Evolutionary conservation across 2,888 invertebrate species (phyloP).

Genomic region (Dynastes hyllus): DNA sequence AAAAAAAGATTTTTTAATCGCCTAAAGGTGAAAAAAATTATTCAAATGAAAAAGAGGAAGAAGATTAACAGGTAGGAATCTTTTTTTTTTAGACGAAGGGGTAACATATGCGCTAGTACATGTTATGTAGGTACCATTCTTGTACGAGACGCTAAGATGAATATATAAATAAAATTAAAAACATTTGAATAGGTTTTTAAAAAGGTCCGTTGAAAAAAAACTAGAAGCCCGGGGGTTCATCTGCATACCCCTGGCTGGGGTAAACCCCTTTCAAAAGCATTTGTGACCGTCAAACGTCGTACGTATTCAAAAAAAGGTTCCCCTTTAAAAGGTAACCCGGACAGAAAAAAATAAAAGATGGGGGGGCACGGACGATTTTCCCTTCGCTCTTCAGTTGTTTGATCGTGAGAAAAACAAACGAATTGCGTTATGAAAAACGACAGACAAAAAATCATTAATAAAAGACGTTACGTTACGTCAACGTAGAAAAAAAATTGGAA

Average conservation of each 20-base stretch:
- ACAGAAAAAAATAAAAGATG: constrained; percentile 61
- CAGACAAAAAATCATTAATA: background rate
- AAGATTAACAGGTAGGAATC: background rate
- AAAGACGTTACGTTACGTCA: constrained; percentile 1
- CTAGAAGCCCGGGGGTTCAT: constrained; percentile 57
- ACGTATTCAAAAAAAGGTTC: constrained; percentile 62
- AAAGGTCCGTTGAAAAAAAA: no score
- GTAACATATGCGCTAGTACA: no score
- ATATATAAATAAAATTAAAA: constrained; percentile 61
- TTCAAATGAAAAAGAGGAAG: constrained; percentile 4
- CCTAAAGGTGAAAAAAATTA: constrained; percentile 46
- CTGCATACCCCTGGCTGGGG: constrained; percentile 56
- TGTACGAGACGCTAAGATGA: constrained; percentile 49
- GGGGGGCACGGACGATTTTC: constrained; percentile 27
- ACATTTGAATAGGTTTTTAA: constrained; percentile 44
- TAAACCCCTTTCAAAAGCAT: constrained; percentile 22
- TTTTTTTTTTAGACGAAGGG: constrained; percentile 8
- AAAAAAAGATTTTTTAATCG: constrained; percentile 40
- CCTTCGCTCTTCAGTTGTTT: constrained; percentile 33
- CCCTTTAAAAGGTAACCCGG: no score
- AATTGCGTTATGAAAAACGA: constrained; percentile 18
- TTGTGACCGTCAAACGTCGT: background rate
- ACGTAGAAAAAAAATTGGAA: background rate
- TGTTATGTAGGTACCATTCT: background rate
- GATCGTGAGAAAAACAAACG: constrained; percentile 59